phyloP scores from a whole-genome alignment of 2,888 invertebrate species.

The Polymixis flavicincta region DNA sequence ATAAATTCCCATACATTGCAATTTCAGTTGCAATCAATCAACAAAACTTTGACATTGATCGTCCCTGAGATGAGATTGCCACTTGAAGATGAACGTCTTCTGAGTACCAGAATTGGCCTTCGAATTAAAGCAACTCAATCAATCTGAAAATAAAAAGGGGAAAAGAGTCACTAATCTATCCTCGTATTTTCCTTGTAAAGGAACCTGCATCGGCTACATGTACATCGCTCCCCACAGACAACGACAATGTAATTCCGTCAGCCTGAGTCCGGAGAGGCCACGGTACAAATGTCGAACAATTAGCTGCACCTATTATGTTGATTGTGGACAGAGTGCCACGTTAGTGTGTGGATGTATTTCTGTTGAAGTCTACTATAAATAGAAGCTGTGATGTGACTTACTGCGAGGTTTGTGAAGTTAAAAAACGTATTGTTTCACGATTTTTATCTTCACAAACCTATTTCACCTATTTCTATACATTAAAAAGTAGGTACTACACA shows the following conservation, averaged over 20 bases:
- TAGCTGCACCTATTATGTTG: conserved; percentile 59
- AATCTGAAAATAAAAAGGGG: neutral
- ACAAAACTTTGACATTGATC: neutral
- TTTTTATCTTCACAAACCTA: no score
- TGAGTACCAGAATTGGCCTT: neutral
- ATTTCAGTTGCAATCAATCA: neutral
- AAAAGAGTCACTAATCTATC: neutral
- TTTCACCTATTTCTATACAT: no score
- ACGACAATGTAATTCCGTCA: conserved; percentile 39
- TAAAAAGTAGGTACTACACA: no score
- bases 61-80: no score
- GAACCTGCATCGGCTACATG: conserved; percentile 15
- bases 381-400: neutral
- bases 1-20: neutral
- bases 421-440: no score
- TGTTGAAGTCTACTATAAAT: neutral
- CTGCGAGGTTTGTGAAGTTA: no score
- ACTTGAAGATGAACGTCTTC: neutral
- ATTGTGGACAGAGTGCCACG: conserved; percentile 47
- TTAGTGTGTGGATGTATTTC: conserved; percentile 24
- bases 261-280: conserved; percentile 30
- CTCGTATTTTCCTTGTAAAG: conserved; percentile 3
- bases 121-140: neutral
- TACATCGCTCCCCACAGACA: conserved; percentile 32
- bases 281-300: conserved; percentile 63